Evolutionary conservation across 1,140 invertebrate genomes (phyloP).

Genomic region (Panulirus ornatus): DNA sequence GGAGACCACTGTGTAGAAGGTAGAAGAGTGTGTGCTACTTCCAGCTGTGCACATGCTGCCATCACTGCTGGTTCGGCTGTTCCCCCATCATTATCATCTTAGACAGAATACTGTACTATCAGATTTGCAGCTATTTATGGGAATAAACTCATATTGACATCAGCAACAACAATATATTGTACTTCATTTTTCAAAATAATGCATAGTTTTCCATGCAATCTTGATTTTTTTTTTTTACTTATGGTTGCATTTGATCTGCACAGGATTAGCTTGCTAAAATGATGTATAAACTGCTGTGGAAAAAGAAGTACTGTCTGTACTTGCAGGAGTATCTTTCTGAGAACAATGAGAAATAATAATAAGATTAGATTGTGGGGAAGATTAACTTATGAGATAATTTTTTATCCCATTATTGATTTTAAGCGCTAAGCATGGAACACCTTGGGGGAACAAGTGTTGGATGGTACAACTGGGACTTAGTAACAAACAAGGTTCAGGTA

Average conservation of each 20-base stretch:
- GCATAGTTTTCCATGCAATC: background rate
- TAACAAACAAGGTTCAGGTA: conserved; percentile 62
- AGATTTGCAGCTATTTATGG: background rate
- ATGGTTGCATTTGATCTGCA: background rate
- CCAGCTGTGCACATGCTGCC: conserved; percentile 2
- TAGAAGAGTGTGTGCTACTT: conserved; percentile 24
- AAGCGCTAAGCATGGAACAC: conserved; percentile 44
- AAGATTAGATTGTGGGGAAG: background rate
- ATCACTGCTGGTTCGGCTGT: background rate
- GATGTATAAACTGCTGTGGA: background rate
- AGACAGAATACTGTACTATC: background rate
- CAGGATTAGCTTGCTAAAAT: background rate
- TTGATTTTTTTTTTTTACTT: too few species aligned
- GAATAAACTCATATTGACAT: background rate
- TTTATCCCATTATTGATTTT: background rate
- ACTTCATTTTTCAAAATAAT: background rate
- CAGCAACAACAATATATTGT: background rate
- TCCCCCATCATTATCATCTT: background rate
- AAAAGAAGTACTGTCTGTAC: background rate
- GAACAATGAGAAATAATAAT: background rate
- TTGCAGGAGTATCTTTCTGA: background rate
- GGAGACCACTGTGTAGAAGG: conserved; percentile 1
- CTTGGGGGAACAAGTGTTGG: conserved; percentile 56
- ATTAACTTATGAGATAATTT: background rate
- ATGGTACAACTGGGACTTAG: conserved; percentile 65